phyloP scores from a whole-genome alignment of 2,113 vertebrate genomes.

The Carlito syrichta region DNA sequence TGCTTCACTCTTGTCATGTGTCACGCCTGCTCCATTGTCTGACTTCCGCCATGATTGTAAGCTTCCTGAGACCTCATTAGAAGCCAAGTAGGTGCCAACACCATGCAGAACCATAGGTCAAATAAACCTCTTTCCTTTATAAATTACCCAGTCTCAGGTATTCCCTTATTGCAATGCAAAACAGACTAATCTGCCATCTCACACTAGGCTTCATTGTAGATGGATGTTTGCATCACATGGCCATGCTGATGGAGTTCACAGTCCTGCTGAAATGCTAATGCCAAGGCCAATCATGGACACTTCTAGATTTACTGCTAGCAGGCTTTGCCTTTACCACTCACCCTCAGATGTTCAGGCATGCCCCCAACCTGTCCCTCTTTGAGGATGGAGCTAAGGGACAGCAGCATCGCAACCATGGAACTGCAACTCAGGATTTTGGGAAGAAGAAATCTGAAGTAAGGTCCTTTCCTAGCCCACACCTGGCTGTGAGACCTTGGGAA shows the following conservation, averaged over 20 bases:
- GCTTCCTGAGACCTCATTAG: no score
- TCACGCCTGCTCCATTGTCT: no score
- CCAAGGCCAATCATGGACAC: not conserved
- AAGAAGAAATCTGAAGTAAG: not conserved
- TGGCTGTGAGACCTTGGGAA: slow-evolving; percentile 21
- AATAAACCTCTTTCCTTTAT: no score
- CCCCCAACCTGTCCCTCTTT: not conserved
- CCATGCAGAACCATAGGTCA: no score
- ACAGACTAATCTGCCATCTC: no score
- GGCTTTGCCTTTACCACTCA: not conserved
- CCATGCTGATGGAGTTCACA: not conserved
- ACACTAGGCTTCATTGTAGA: not conserved
- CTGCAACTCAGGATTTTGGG: not conserved
- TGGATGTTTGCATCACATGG: not conserved
- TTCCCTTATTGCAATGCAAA: no score
- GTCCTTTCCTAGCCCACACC: not conserved
- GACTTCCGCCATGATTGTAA: no score
- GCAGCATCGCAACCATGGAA: not conserved
- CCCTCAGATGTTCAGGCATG: not conserved
- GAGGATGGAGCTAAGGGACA: not conserved
- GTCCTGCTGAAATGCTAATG: not conserved
- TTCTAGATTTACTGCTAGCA: not conserved
- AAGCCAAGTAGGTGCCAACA: no score
- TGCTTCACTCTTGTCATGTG: no score
- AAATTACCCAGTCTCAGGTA: no score